phyloP scores from a whole-genome alignment of 2,113 vertebrate genomes.

The Halichoerus grypus region DNA sequence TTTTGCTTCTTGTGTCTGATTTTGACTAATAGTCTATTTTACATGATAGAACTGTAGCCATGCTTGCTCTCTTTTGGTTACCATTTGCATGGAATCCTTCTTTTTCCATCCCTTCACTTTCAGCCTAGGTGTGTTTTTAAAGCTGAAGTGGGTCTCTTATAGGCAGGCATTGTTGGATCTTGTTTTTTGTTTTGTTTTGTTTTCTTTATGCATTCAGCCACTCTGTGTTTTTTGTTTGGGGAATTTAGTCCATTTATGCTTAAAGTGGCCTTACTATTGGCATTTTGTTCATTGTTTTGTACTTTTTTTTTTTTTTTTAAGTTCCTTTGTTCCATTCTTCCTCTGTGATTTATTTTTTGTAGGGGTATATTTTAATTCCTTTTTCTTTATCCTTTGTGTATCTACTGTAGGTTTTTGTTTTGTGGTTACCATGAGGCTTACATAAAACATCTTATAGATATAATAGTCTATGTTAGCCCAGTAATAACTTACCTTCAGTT shows the following conservation, averaged over 20 bases:
- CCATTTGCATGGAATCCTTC: neutral
- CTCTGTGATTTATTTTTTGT: neutral
- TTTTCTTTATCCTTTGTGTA: neutral
- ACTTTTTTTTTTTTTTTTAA: neutral
- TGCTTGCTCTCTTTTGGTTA: neutral
- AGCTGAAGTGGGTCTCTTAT: neutral
- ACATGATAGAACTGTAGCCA: neutral
- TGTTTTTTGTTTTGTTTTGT: neutral
- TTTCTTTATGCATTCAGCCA: neutral
- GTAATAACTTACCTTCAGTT: neutral
- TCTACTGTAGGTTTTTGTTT: neutral
- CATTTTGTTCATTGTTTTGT: neutral
- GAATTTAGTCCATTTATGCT: neutral
- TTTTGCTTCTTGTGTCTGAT: neutral
- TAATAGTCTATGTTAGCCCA: neutral
- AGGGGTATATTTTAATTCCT: neutral
- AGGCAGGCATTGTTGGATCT: neutral
- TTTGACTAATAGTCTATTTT: neutral
- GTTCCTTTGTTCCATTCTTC: neutral
- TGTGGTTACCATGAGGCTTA: neutral
- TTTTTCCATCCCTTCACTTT: neutral
- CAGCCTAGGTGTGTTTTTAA: neutral
- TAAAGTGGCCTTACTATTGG: neutral
- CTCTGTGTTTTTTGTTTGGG: neutral
- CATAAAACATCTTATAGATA: neutral